Percentiles rank a stretch among this genome's conserved stretches.
Conservation (phyloP, 2,797 vertebrate genomes). For the Pseudochaenichthys georgianus region DNA sequence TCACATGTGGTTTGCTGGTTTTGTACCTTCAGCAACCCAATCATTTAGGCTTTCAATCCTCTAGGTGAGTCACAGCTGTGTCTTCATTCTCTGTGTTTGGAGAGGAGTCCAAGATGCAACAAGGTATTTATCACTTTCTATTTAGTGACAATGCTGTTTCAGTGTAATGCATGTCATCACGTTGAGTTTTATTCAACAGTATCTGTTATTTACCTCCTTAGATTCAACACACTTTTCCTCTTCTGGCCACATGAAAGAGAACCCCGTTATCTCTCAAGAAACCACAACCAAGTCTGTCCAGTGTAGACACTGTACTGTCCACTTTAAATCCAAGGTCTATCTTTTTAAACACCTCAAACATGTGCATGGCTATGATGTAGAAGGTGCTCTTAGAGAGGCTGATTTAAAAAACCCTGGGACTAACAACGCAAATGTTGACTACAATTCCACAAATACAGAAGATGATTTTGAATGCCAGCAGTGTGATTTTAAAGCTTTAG, state of each 20-base stretch:
- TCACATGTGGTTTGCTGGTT: neutral
- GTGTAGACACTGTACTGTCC: conserved; percentile 89
- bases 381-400: conserved; percentile 74
- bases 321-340: conserved; percentile 90
- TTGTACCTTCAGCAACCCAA: neutral
- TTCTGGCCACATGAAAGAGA: conserved; percentile 83
- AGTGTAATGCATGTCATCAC: neutral
- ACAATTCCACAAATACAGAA: conserved; percentile 81
- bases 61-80: conserved; percentile 31
- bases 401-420: conserved; percentile 74
- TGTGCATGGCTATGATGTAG: conserved; percentile 83
- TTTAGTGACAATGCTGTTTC: neutral
- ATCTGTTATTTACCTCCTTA: conserved; percentile 44
- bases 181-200: neutral
- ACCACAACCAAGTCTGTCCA: conserved; percentile 84
- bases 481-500: conserved; percentile 88
- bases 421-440: conserved; percentile 73
- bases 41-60: conserved; percentile 7
- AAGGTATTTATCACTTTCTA: conserved; percentile 46
- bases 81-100: neutral
- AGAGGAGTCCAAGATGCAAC: conserved; percentile 60
- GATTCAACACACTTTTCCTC: conserved; percentile 80
- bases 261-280: conserved; percentile 78
- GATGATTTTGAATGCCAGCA: conserved; percentile 85
- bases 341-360: conserved; percentile 91